Evolutionary conservation across 2,113 vertebrate species (phyloP).

Genomic region (Brienomyrus brachyistius): DNA sequence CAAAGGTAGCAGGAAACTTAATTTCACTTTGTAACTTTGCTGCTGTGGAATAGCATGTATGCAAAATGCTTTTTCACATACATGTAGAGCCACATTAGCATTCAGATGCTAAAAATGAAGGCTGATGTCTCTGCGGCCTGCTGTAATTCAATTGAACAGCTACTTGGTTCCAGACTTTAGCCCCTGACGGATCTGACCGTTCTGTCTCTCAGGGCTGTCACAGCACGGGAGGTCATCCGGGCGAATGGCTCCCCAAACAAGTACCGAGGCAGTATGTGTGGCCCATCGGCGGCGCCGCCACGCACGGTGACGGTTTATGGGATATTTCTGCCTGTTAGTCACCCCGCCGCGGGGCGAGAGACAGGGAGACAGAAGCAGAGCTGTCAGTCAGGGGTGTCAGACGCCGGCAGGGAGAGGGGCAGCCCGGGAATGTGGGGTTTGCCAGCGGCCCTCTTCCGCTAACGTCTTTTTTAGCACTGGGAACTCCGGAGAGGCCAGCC

Average conservation of each 20-base stretch:
- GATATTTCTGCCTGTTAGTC: conserved; percentile 21
- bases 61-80: not conserved
- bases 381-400: not conserved
- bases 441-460: not conserved
- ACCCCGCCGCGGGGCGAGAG: not conserved
- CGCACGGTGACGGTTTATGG: not conserved
- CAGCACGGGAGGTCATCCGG: not conserved
- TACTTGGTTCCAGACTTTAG: too few relatives aligned
- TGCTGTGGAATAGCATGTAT: not conserved
- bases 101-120: not conserved
- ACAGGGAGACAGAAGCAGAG: not conserved
- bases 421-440: not conserved
- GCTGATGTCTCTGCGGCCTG: not conserved
- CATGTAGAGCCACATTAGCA: not conserved
- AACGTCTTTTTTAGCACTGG: not conserved
- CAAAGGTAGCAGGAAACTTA: not conserved
- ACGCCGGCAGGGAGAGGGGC: not conserved
- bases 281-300: not conserved
- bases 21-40: not conserved
- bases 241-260: not conserved
- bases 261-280: not conserved
- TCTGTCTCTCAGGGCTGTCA: not conserved
- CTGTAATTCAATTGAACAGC: not conserved
- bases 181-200: not conserved
- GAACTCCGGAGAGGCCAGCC: not conserved